Percentiles rank a stretch among this genome's conserved stretches.
These are phyloP conservation scores for Puntigrus tetrazona DNA, from an alignment of 2,113 vertebrate species.

Conservation along the genomic window DNA sequence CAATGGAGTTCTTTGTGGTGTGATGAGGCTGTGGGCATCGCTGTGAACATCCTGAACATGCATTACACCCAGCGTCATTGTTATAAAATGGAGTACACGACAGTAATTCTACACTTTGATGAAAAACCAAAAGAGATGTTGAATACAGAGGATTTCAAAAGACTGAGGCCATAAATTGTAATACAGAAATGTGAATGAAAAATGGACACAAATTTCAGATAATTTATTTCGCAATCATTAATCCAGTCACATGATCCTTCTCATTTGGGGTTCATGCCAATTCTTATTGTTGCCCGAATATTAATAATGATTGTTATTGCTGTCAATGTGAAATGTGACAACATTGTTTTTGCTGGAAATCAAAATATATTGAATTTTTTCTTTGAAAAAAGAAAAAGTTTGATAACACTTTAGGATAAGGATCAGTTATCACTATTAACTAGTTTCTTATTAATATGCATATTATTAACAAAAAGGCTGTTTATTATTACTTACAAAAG, in stretches of 20 bases:
- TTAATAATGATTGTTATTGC: not conserved
- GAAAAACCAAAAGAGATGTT: not conserved
- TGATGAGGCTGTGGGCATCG: not conserved
- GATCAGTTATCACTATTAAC: no score
- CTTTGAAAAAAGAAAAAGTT: not conserved
- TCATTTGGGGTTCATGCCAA: not conserved
- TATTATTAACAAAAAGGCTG: no score
- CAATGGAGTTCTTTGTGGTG: not conserved
- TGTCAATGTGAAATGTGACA: not conserved
- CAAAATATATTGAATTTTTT: not conserved
- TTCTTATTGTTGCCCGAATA: not conserved
- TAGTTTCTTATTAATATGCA: no score
- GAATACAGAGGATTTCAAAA: not conserved
- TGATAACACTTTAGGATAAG: no score
- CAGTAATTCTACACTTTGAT: no score
- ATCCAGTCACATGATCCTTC: not conserved
- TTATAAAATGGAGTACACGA: not conserved
- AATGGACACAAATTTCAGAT: not conserved
- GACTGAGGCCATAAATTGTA: not conserved
- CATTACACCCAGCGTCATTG: not conserved
- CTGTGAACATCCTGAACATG: not conserved
- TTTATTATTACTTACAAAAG: no score
- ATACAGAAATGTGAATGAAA: not conserved
- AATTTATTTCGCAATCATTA: not conserved
- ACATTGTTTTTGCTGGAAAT: not conserved